Conservation (phyloP, 2,113 vertebrate species). For the Varanus komodoensis region DNA sequence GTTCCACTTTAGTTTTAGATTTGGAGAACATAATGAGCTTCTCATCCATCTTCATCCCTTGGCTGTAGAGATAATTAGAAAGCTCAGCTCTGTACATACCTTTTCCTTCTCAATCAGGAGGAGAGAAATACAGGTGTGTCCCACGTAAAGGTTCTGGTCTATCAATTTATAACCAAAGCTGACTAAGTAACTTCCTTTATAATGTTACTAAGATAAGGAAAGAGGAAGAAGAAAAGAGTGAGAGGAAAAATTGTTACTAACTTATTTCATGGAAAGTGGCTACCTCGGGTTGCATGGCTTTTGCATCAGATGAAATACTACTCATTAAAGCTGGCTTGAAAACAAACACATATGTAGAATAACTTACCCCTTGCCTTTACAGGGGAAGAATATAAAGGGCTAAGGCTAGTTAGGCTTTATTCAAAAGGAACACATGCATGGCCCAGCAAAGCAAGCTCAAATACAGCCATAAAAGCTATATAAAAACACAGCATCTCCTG, state of each 20-base stretch:
- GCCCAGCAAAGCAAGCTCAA: neutral
- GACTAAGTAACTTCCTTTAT: neutral
- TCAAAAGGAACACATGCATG: neutral
- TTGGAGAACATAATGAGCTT: no score
- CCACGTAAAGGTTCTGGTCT: neutral
- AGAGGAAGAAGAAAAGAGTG: neutral
- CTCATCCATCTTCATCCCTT: no score
- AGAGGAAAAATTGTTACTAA: neutral
- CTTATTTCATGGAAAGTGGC: neutral
- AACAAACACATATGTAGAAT: neutral
- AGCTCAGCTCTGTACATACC: neutral
- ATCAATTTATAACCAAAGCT: neutral
- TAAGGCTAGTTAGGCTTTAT: neutral
- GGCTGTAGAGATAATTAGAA: neutral
- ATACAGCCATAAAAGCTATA: neutral
- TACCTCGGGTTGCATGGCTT: no score
- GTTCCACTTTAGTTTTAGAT: no score
- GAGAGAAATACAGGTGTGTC: neutral
- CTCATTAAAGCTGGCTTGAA: neutral
- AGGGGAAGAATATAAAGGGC: neutral
- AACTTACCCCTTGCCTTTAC: neutral
- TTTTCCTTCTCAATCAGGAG: neutral
- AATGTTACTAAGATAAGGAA: neutral
- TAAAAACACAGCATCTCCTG: neutral
- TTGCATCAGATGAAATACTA: neutral